These are phyloP conservation scores for Cavia porcellus DNA, from an alignment of 2,113 vertebrate genomes.

Conservation along the genomic window DNA sequence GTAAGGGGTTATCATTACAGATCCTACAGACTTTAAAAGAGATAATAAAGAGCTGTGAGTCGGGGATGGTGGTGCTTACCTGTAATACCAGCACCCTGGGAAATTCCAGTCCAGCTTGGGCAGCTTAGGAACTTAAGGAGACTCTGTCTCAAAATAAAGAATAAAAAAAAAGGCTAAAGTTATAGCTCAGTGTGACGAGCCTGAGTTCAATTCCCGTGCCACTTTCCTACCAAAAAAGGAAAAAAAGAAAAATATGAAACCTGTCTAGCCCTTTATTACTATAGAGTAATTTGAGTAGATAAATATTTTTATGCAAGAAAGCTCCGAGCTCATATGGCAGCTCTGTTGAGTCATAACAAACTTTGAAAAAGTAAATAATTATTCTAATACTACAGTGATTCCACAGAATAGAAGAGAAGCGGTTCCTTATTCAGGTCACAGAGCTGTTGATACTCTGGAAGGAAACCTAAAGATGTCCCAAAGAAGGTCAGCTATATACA, in stretches of 20 bases:
- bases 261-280: not conserved
- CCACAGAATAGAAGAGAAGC: not conserved
- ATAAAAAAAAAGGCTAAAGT: not conserved
- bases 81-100: not conserved
- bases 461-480: not conserved
- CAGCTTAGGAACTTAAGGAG: not conserved
- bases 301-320: not conserved
- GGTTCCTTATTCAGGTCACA: not conserved
- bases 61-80: not conserved
- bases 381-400: not conserved
- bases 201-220: not conserved
- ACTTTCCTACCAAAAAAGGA: not conserved
- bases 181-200: not conserved
- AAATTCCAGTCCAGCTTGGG: not conserved
- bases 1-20: not conserved
- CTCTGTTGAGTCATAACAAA: not conserved
- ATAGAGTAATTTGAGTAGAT: not conserved
- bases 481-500: not conserved
- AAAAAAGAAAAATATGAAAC: not conserved
- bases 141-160: not conserved
- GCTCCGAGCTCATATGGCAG: not conserved
- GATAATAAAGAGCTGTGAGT: not conserved
- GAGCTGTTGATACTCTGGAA: not conserved
- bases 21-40: not conserved
- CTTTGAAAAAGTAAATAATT: not conserved